Percentiles rank a stretch among this genome's conserved stretches.
Conservation (phyloP, 1,140 invertebrate genomes). For the Leguminivora glycinivorella region DNA sequence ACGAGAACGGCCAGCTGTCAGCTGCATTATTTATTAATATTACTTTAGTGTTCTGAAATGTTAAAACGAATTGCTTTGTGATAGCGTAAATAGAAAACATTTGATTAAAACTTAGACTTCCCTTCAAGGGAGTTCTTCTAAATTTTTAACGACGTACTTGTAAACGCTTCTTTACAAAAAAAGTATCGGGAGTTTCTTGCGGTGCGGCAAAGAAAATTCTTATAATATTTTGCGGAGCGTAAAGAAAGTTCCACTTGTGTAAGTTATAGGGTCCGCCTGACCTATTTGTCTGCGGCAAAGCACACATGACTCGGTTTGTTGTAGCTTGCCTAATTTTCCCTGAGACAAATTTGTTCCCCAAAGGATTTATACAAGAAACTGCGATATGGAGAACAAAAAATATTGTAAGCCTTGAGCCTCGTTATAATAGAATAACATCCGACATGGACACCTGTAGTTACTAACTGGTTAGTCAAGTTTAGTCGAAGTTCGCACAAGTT, state of each 20-base stretch:
- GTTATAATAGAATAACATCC: too few species aligned
- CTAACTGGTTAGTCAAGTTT: too few species aligned
- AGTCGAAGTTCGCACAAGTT: too few species aligned
- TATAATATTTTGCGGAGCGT: background rate
- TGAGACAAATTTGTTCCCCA: background rate
- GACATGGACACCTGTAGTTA: too few species aligned
- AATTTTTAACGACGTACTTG: background rate
- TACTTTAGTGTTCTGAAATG: background rate
- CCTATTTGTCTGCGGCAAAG: background rate
- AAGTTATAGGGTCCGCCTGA: background rate
- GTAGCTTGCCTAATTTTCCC: background rate
- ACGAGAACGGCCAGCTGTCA: background rate
- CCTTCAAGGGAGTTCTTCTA: background rate
- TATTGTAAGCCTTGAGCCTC: too few species aligned
- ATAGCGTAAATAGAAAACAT: background rate
- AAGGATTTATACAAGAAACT: too few species aligned
- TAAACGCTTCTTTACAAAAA: background rate
- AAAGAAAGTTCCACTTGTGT: background rate
- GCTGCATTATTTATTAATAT: background rate
- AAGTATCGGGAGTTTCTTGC: slow-evolving; percentile 4
- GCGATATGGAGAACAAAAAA: too few species aligned
- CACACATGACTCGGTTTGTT: background rate
- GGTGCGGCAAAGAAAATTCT: background rate
- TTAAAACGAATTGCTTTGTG: background rate
- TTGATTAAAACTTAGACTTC: background rate